These are phyloP conservation scores for Drosophila meridiana DNA, from an alignment of 2,888 invertebrate species.

Conservation along the genomic window DNA sequence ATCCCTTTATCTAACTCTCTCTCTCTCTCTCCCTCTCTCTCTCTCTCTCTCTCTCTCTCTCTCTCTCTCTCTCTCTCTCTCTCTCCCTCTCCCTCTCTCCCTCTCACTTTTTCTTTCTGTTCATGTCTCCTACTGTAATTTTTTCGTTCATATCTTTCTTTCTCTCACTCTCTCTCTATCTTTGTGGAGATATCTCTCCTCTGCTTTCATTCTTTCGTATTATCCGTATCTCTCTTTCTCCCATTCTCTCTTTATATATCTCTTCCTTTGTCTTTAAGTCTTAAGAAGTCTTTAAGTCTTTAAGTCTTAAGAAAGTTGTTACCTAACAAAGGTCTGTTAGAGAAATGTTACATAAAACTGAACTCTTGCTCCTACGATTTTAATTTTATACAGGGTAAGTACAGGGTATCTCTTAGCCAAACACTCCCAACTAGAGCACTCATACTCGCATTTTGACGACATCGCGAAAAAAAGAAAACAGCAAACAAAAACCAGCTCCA, in stretches of 20 bases:
- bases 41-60: neutral
- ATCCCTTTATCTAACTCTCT: neutral
- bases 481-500: conserved; percentile 28
- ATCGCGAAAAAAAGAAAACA: conserved; percentile 33
- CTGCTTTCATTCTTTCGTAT: neutral
- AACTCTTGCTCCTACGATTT: neutral
- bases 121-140: neutral
- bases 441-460: conserved; percentile 20
- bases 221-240: neutral
- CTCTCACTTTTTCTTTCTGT: neutral
- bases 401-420: neutral
- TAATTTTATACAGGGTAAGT: neutral
- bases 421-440: neutral
- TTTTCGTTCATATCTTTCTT: neutral
- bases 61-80: accelerated
- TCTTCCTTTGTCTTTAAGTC: too few species aligned
- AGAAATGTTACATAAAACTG: neutral
- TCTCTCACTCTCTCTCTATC: neutral
- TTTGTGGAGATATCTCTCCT: too few species aligned
- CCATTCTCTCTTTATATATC: neutral
- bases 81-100: neutral
- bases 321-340: neutral
- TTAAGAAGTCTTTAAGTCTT: too few species aligned
- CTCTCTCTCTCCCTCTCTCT: neutral
- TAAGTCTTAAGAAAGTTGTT: neutral